Percentiles rank a stretch among this genome's conserved stretches.
phyloP scores from a whole-genome alignment of 2,888 invertebrate species.

The Cabera pusaria region DNA sequence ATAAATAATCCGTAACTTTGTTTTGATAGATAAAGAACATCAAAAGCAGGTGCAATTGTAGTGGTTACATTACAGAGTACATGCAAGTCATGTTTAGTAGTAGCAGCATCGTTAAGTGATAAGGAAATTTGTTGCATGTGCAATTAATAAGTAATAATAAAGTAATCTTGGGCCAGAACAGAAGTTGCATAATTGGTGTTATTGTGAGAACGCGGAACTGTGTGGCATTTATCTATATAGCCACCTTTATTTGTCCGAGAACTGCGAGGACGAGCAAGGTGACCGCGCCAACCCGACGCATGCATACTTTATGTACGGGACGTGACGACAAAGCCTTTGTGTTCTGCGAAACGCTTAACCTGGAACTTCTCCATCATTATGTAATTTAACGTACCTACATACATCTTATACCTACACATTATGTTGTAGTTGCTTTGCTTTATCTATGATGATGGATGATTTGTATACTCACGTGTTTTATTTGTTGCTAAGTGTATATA shows the following conservation, averaged over 20 bases:
- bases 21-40: conserved; percentile 7
- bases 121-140: no score
- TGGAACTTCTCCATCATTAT: conserved; percentile 17
- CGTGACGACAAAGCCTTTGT: conserved; percentile 29
- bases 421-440: conserved; percentile 10
- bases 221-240: conserved; percentile 34
- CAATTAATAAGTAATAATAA: no score
- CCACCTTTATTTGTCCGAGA: conserved; percentile 76
- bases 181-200: conserved; percentile 9
- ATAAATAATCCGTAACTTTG: conserved; percentile 10
- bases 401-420: conserved; percentile 10
- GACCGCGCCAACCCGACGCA: conserved; percentile 54
- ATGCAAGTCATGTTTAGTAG: conserved; percentile 8
- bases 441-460: conserved; percentile 11
- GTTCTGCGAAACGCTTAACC: conserved; percentile 21
- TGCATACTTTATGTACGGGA: conserved; percentile 29
- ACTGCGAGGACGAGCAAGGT: conserved; percentile 74
- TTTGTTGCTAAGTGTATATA: conserved; percentile 1
- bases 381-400: conserved; percentile 9
- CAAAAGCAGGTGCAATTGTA: conserved; percentile 1
- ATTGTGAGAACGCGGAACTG: conserved; percentile 63
- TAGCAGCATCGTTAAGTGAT: no score
- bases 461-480: conserved; percentile 9
- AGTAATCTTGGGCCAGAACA: conserved; percentile 3
- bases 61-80: no score